Conservation (phyloP, 2,113 vertebrate species). For the Pachypanchax playfairii region DNA sequence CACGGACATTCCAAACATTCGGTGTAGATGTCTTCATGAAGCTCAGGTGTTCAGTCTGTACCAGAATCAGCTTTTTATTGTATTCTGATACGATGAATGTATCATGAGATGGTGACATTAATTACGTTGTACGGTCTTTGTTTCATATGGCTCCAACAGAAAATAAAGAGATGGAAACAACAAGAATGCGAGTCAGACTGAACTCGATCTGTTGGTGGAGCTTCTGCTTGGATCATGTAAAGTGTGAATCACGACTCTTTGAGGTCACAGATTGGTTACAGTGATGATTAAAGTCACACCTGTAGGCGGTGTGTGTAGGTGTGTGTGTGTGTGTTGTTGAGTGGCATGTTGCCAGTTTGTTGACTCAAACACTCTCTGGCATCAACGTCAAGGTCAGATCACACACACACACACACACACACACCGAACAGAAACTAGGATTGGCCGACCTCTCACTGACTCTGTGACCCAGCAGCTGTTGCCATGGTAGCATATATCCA, state of each 20-base stretch:
- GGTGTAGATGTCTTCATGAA: too few relatives aligned
- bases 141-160: too few relatives aligned
- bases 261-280: constrained; percentile 19
- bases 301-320: constrained; percentile 25
- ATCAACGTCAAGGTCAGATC: constrained; percentile 38
- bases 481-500: constrained; percentile 44
- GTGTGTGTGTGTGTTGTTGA: neutral
- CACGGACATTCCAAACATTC: too few relatives aligned
- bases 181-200: too few relatives aligned
- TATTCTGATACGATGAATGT: too few relatives aligned
- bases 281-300: constrained; percentile 36
- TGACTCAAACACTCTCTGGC: constrained; percentile 36
- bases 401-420: constrained; percentile 8
- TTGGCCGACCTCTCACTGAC: constrained; percentile 38
- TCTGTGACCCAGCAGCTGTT: constrained; percentile 62
- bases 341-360: constrained; percentile 37
- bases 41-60: too few relatives aligned
- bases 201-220: neutral
- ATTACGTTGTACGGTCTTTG: too few relatives aligned
- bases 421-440: neutral
- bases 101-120: too few relatives aligned
- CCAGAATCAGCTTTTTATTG: too few relatives aligned
- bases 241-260: constrained; percentile 19
- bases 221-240: neutral
- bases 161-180: too few relatives aligned